These are phyloP conservation scores for Chrysaora quinquecirrha DNA, from an alignment of 30 jellyfish, hydroid and myxozoan genomes.

Conservation along the genomic window DNA sequence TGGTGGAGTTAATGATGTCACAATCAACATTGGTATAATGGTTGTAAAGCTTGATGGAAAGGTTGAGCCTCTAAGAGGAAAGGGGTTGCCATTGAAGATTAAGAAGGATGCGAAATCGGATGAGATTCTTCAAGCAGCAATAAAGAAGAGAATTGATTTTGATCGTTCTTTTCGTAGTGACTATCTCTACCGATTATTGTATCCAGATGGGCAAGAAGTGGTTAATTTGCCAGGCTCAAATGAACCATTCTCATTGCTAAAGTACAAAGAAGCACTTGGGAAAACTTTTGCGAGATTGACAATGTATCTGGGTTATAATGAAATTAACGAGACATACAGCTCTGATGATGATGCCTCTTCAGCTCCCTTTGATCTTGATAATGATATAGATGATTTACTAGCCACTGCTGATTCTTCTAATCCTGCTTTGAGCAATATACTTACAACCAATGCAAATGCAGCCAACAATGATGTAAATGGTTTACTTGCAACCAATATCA, in stretches of 20 bases:
- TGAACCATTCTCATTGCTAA: conserved; percentile 44
- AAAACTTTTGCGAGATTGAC: conserved; percentile 51
- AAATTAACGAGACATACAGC: conserved; percentile 21
- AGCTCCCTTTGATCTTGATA: conserved; percentile 29
- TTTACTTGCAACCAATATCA: conserved; percentile 30
- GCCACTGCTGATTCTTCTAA: conserved; percentile 33
- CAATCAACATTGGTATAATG: conserved; percentile 48
- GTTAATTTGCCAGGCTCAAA: conserved; percentile 57
- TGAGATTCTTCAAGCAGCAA: conserved; percentile 51
- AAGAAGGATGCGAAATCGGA: conserved; percentile 40
- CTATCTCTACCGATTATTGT: conserved; percentile 36
- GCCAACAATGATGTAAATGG: conserved; percentile 50
- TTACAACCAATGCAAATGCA: conserved; percentile 41
- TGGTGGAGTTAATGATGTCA: conserved; percentile 59
- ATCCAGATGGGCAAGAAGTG: conserved; percentile 71
- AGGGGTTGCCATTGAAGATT: conserved; percentile 44
- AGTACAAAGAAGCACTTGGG: conserved; percentile 68
- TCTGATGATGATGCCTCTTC: conserved; percentile 54
- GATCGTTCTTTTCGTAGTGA: conserved; percentile 54
- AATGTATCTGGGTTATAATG: conserved; percentile 35
- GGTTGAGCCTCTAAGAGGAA: conserved; percentile 53
- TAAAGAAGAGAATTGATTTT: conserved; percentile 46
- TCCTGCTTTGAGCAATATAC: conserved; percentile 28
- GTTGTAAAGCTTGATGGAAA: conserved; percentile 55
- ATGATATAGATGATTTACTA: conserved; percentile 32